A percentile compares a stretch with the other conserved stretches of the same genome.
phyloP scores from a whole-genome alignment of 2,797 vertebrate genomes.

The Phrynocephalus guinanensis region DNA sequence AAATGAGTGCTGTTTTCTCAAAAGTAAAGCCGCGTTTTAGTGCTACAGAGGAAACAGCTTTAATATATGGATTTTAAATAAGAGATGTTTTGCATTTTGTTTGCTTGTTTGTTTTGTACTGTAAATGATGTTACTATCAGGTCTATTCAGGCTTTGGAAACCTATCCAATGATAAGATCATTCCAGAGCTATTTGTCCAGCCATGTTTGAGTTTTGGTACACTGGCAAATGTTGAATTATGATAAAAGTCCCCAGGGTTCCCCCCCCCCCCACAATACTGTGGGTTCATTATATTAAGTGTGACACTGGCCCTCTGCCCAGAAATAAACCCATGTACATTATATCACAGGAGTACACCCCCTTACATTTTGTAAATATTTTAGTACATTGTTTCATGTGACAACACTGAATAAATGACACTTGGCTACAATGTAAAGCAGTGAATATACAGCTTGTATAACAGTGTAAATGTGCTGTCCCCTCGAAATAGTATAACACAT shows the following conservation, averaged over 20 bases:
- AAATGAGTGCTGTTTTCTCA: slow-evolving; percentile 74
- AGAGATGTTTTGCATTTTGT: slow-evolving; percentile 61
- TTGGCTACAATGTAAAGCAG: too few species aligned
- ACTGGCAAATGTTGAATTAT: slow-evolving; percentile 67
- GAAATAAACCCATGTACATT: slow-evolving; percentile 7
- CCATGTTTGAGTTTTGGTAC: slow-evolving; percentile 56
- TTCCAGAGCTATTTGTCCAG: slow-evolving; percentile 59
- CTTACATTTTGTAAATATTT: too few species aligned
- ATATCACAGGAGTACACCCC: too few species aligned
- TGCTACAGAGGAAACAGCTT: slow-evolving; percentile 58
- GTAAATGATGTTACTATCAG: slow-evolving; percentile 75
- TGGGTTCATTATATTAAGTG: slow-evolving; percentile 74
- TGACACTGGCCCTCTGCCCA: slow-evolving; percentile 36
- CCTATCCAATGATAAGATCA: slow-evolving; percentile 72
- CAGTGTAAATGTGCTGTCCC: too few species aligned
- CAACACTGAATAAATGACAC: too few species aligned
- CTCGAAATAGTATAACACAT: too few species aligned
- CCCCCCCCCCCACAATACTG: slow-evolving; percentile 25
- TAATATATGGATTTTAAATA: slow-evolving; percentile 54
- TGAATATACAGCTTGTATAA: too few species aligned
- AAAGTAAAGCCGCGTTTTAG: slow-evolving; percentile 19
- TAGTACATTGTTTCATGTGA: too few species aligned
- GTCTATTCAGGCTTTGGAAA: slow-evolving; percentile 80
- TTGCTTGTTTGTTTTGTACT: slow-evolving; percentile 65
- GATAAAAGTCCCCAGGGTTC: background rate